phyloP scores from a whole-genome alignment of 2,888 invertebrate species.

The Alentia gelatinosa region DNA sequence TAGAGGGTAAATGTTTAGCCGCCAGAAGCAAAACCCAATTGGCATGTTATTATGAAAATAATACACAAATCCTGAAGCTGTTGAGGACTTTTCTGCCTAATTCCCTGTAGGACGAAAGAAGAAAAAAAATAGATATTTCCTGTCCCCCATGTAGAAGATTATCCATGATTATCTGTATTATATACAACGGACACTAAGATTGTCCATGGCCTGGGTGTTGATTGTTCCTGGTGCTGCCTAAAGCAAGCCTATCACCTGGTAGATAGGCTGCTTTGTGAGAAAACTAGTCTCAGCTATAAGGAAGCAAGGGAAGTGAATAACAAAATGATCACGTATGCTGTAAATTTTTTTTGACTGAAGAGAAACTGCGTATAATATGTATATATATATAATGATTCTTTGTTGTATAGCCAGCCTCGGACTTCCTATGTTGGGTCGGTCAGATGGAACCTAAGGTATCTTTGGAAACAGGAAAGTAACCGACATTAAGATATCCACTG shows the following conservation, averaged over 20 bases:
- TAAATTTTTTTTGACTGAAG: not conserved
- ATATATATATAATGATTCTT: not conserved
- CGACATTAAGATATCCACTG: not conserved
- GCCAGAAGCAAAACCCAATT: not conserved
- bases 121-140: not conserved
- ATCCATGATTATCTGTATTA: not conserved
- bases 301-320: not conserved
- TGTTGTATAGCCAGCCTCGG: not conserved
- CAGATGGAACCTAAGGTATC: not conserved
- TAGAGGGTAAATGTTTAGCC: not conserved
- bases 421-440: not conserved
- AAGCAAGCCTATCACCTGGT: too few species aligned
- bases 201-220: not conserved
- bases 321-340: not conserved
- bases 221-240: too few species aligned
- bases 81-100: not conserved
- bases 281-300: not conserved
- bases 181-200: not conserved
- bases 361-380: not conserved
- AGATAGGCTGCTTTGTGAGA: not conserved
- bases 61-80: not conserved
- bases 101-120: not conserved
- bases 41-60: not conserved
- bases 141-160: not conserved
- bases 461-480: not conserved